Percentiles rank a stretch among this genome's conserved stretches.
These are phyloP conservation scores for Eueides isabella DNA, from an alignment of 1,140 invertebrate genomes.

Conservation along the genomic window DNA sequence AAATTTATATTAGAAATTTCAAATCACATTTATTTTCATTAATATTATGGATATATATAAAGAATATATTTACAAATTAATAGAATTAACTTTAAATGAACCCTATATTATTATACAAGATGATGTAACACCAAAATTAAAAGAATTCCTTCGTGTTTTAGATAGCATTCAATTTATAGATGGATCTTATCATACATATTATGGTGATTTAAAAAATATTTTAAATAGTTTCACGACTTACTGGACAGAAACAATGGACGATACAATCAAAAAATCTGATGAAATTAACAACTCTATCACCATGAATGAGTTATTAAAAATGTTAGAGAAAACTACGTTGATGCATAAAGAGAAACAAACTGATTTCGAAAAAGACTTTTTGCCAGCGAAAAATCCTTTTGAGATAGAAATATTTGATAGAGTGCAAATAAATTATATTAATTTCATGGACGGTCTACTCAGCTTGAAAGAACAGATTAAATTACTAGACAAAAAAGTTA, in stretches of 20 bases:
- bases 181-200: constrained; percentile 53
- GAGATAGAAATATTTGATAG: constrained; percentile 51
- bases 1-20: background rate
- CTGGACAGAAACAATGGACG: constrained; percentile 51
- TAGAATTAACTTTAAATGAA: constrained; percentile 41
- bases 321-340: constrained; percentile 49
- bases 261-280: constrained; percentile 51
- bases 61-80: constrained; percentile 49
- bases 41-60: constrained; percentile 53
- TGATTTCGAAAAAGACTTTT: constrained; percentile 51
- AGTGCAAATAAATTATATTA: constrained; percentile 39
- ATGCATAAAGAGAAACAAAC: constrained; percentile 49
- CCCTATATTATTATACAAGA: constrained; percentile 48
- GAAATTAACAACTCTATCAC: constrained; percentile 40
- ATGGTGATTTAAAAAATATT: constrained; percentile 56
- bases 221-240: constrained; percentile 53
- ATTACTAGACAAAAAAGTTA: constrained; percentile 51
- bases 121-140: constrained; percentile 46
- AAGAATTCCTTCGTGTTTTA: constrained; percentile 48
- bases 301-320: constrained; percentile 43
- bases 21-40: background rate
- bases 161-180: constrained; percentile 47
- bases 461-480: constrained; percentile 41
- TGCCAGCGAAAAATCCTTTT: constrained; percentile 39
- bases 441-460: constrained; percentile 40